Percentiles rank a stretch among this genome's conserved stretches.
Evolutionary conservation across 2,888 invertebrate species (phyloP).

Genomic region (Luperina nickerlii): DNA sequence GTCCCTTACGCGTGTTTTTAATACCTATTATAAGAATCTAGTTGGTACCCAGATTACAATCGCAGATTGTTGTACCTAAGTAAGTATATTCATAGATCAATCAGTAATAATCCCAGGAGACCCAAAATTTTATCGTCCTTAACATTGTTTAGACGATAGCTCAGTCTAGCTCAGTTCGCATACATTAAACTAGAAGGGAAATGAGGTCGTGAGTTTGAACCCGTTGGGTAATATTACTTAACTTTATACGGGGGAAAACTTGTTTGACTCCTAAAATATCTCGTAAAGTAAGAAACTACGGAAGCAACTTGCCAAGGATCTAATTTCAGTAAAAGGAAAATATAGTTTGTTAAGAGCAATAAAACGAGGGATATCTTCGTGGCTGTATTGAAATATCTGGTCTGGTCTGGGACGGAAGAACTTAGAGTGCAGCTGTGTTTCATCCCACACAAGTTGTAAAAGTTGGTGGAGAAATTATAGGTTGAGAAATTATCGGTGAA

Average conservation of each 20-base stretch:
- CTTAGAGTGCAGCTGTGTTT: conserved; percentile 52
- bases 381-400: conserved; percentile 57
- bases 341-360: conserved; percentile 63
- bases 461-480: conserved; percentile 36
- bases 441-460: conserved; percentile 46
- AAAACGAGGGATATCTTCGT: conserved; percentile 50
- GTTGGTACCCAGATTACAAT: not conserved
- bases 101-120: not conserved
- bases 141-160: conserved; percentile 45
- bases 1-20: no score
- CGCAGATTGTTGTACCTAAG: not conserved
- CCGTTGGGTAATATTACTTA: conserved; percentile 70
- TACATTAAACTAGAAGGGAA: conserved; percentile 62
- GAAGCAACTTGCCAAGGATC: conserved; percentile 57
- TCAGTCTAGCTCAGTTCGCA: conserved; percentile 46
- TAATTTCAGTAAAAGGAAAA: conserved; percentile 67
- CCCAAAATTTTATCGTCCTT: conserved; percentile 24
- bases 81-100: not conserved
- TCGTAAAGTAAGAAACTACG: conserved; percentile 63
- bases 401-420: conserved; percentile 20
- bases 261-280: conserved; percentile 68
- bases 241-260: conserved; percentile 67
- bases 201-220: conserved; percentile 65
- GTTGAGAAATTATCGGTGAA: conserved; percentile 24
- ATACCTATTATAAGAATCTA: not conserved